These are phyloP conservation scores for Lissonota sp. DNA, from an alignment of 2,888 invertebrate genomes.

Conservation along the genomic window DNA sequence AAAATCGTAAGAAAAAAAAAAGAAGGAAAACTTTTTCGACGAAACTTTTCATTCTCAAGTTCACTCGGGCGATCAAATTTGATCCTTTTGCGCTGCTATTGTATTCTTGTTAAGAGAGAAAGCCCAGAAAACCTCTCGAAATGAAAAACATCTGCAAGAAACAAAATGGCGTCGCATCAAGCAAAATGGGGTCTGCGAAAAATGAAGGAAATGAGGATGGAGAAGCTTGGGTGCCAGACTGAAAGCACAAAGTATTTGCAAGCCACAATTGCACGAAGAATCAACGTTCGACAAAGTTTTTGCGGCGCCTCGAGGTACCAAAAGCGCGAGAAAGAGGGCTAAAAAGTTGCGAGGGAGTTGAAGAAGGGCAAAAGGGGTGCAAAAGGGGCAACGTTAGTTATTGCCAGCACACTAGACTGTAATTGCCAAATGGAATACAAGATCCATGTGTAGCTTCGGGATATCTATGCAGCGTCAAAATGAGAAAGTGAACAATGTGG, in stretches of 20 bases:
- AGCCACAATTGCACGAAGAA: conserved; percentile 76
- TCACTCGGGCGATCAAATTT: too few species aligned
- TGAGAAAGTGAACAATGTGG: conserved; percentile 50
- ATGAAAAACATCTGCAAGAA: too few species aligned
- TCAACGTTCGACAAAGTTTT: conserved; percentile 72
- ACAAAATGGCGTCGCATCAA: too few species aligned
- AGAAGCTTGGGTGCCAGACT: conserved; percentile 72
- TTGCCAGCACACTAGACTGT: conserved; percentile 32
- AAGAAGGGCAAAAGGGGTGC: background rate
- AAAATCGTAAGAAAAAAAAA: too few species aligned
- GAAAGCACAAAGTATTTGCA: conserved; percentile 76
- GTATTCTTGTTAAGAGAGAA: too few species aligned
- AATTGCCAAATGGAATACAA: conserved; percentile 8
- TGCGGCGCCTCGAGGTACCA: conserved; percentile 30
- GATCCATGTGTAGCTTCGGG: background rate
- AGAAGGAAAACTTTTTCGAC: too few species aligned
- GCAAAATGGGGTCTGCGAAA: too few species aligned
- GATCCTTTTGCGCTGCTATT: too few species aligned
- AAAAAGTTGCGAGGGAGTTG: background rate
- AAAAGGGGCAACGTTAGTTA: conserved; percentile 18
- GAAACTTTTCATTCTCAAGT: too few species aligned
- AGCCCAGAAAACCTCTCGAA: too few species aligned
- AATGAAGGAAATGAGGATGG: background rate
- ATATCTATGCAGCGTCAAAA: conserved; percentile 26
- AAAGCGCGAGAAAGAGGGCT: conserved; percentile 1